Base-by-base conservation (phyloP, 2,888 invertebrate species). In the Cistogaster globosa region DNA sequence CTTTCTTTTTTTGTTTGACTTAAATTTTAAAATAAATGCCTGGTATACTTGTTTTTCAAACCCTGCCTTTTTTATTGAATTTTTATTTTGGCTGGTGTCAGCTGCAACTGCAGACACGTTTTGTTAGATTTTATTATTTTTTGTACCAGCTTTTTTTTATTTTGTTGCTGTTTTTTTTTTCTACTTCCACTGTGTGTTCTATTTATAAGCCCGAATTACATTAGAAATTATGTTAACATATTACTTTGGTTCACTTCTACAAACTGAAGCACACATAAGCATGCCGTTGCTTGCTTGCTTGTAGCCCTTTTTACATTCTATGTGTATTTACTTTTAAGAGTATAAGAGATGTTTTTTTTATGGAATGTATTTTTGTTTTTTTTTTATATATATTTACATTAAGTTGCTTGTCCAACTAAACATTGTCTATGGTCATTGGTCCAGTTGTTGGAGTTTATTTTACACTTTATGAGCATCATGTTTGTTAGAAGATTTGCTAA, bases 181-280 rank as follows among this genome's bases (percentile, higher is more conserved):
- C 0, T 26, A 5, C 63, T 63, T n/a, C 48, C 65, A 22, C 51
- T 80, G 48, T 60, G 20, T 82, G 45, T 63, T 69, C 32, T 51
- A 45, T 75, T 81, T 82, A 48, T 26, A 68, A 75, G 55, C 45
- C 74, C 45, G 68, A 68, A 81, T 81, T 75, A 68, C 68, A 82
- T 51, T 71, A 71, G 65, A 76, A 82, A 76, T 82, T 71, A 76
- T 82, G 69, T 82, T 76, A 82, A 76, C 75, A 82, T 65, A 82
- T 82, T 82, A 82, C 82, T 82, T 76, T 69, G 82, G 62, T 76
- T 76, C 76, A 74, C 51, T 62, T 65, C 16, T 9, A 26, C 38
- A 42, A 5, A 63, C 32, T 38, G n/a, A 18, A 48, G 14, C 6
- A n/a, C 1, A 36, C 5, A 71, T 16, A 72, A 42, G 16, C 62